Conservation (phyloP, 2,113 vertebrate species). For the Phylloscopus trochiloides region DNA sequence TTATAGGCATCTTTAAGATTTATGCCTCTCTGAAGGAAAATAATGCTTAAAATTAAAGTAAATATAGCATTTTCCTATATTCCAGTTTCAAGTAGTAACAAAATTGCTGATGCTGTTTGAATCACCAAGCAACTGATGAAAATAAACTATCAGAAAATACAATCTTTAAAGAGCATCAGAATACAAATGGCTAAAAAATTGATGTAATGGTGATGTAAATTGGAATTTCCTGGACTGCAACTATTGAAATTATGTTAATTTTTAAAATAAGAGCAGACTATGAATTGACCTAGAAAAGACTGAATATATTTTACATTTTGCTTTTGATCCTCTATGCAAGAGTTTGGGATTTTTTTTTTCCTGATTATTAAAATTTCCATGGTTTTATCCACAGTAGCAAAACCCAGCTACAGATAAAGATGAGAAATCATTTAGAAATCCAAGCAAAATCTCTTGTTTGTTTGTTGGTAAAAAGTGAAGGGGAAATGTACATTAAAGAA, state of each 20-base stretch:
- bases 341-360: rapidly evolving
- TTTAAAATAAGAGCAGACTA: not conserved
- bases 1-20: not conserved
- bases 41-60: not conserved
- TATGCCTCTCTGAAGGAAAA: not conserved
- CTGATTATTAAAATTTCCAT: not conserved
- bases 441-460: not conserved
- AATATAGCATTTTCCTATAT: not conserved
- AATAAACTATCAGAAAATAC: not conserved
- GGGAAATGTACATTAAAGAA: not conserved
- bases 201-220: not conserved
- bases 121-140: not conserved
- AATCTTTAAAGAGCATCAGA: not conserved
- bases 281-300: slow-evolving; percentile 22
- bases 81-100: not conserved
- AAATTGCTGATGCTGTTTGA: not conserved
- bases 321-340: slow-evolving; percentile 1
- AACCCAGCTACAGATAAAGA: not conserved
- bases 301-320: not conserved
- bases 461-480: not conserved
- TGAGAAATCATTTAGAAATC: not conserved
- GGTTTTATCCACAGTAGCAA: not conserved
- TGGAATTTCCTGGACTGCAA: not conserved
- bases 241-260: slow-evolving; percentile 8
- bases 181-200: not conserved